Evolutionary conservation across 2,888 invertebrate genomes (phyloP).

Genomic region (Leptinotarsa haldemani): DNA sequence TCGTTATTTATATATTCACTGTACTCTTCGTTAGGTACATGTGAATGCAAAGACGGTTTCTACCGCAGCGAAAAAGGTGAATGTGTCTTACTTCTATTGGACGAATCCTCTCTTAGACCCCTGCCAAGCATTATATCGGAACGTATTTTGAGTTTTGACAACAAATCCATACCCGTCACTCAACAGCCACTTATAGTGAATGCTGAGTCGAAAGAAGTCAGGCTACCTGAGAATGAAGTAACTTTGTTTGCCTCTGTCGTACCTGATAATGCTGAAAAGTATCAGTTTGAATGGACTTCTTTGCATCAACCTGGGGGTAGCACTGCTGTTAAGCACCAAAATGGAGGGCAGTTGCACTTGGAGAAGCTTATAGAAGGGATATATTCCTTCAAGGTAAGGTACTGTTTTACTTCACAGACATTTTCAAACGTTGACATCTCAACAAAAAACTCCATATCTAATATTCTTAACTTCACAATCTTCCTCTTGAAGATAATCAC

Average conservation of each 20-base stretch:
- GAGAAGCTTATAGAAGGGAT: slow-evolving; percentile 87
- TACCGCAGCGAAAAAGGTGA: slow-evolving; percentile 64
- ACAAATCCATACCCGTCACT: slow-evolving; percentile 66
- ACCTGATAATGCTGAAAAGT: slow-evolving; percentile 74
- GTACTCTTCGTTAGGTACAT: slow-evolving; percentile 69
- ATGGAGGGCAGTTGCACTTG: slow-evolving; percentile 84
- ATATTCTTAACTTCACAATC: not conserved
- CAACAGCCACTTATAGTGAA: slow-evolving; percentile 79
- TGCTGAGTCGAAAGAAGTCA: slow-evolving; percentile 79
- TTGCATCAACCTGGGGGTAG: slow-evolving; percentile 85
- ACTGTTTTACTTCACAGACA: not conserved
- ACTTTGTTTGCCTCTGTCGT: slow-evolving; percentile 85
- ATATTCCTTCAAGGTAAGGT: slow-evolving; percentile 83
- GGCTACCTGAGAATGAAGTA: slow-evolving; percentile 85
- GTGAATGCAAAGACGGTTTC: slow-evolving; percentile 78
- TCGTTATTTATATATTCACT: not conserved
- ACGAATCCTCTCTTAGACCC: slow-evolving; percentile 30
- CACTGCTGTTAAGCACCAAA: slow-evolving; percentile 81
- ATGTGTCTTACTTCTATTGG: slow-evolving; percentile 46
- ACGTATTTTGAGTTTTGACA: slow-evolving; percentile 38
- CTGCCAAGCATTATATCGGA: slow-evolving; percentile 31
- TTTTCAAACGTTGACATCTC: not conserved
- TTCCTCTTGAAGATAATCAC: too few species aligned
- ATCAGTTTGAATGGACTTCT: slow-evolving; percentile 90
- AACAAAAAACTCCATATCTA: not conserved